Evolutionary conservation across 2,888 invertebrate genomes (phyloP), one percentile per base, ranked within the genome.

Genomic region (Ophraella communa): DNA sequence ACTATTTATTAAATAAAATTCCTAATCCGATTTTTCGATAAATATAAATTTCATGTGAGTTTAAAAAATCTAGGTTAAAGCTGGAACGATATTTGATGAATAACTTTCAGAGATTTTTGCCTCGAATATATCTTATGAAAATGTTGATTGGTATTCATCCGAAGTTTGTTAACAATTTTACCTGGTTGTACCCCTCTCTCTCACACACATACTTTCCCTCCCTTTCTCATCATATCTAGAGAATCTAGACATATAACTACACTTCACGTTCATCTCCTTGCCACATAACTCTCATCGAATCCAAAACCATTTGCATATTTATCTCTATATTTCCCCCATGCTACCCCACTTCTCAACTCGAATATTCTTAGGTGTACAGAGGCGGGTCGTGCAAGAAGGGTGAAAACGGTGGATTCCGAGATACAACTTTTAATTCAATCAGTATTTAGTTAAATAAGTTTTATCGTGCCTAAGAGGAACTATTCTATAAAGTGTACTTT

Each of bases 351-450:
- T 53, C 56, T 39, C 57, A 64, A 69, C 64, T 67, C 67, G 66
- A 65, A 66, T 47, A 53, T 56, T 66, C 70, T 73, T 71, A 70
- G 69, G 67, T 68, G 66, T 47, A 10, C 49, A 49, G 21, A 23
- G 49, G n/a, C 49, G n/a, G 49, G 4, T 1, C 23, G 17, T 18
- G 20, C n/a, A 18, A 45, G 2, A 5, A 42, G 42, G 42, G 42
- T 42, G 7, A 7, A 42, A 42, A 42, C n/a, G n/a, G n/a, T n/a
- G n/a, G n/a, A n/a, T n/a, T n/a, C n/a, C n/a, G n/a, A n/a, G n/a
- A n/a, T n/a, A n/a, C n/a, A n/a, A n/a, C n/a, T n/a, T n/a, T n/a
- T n/a, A n/a, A n/a, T n/a, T n/a, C n/a, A n/a, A n/a, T n/a, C n/a
- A n/a, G n/a, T n/a, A n/a, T n/a, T n/a, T n/a, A n/a, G n/a, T n/a